Base-by-base conservation (phyloP, 2,888 invertebrate genomes). In the Hypena proboscidalis region DNA sequence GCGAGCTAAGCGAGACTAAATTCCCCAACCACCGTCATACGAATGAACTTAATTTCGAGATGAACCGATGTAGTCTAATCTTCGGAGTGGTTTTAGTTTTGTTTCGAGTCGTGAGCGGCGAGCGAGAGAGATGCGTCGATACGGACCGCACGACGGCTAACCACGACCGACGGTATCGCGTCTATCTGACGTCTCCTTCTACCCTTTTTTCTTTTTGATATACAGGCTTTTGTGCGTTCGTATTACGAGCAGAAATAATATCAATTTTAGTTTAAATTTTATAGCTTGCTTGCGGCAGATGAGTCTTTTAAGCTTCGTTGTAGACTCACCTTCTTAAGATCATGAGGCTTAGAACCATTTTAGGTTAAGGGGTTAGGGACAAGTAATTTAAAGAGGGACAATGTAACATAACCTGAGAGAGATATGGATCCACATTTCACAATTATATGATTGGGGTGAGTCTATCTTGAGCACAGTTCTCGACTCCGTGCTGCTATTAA, bases 111-210 rank as follows among this genome's bases (percentile, higher is more conserved):
- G 70, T 72, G 74, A 59, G 63, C 64, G 56, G 43, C 57, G 50
- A 61, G 58, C 61, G 56, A 66, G 55, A 39, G 62, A 77, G 80
- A 78, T 78, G 73, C 33, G 38, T 49, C 53, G 82, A 81, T 81
- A 79, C 44, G 51, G 42, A 11, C 51, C 41, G 69, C 67, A 68
- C 67, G 68, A 46, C 51, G 55, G 42, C 32, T 35, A 41, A 70
- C 69, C 76, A 72, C 68, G 67, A 64, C 66, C 70, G 57, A 52
- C 62, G 47, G 61, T 75, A 79, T 77, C 79, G 63, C 61, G 53
- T 57, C 58, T 69, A 78, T 80, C 74, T 64, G 63, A 70, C 67
- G 70, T 61, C 55, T 58, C 58, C 65, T 60, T 67, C 38, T 40
- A 61, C 70, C 63, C 37, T 67, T 77, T 76, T 72, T 69, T 53